These are phyloP conservation scores for Brachystomella parvula DNA, from an alignment of 1,140 invertebrate genomes.

Conservation along the genomic window DNA sequence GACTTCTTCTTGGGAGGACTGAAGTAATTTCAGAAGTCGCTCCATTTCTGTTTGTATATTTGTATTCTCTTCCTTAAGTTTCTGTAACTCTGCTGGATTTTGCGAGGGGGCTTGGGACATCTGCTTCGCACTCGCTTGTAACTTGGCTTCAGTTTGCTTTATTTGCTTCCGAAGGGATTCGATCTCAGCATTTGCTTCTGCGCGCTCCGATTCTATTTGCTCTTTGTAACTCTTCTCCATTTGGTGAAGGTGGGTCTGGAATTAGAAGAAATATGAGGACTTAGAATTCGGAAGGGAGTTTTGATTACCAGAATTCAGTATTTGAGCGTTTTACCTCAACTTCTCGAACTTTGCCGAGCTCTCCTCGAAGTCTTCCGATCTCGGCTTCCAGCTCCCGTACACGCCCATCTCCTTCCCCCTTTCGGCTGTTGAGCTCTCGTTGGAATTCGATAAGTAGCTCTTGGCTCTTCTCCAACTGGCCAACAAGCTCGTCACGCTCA, in stretches of 20 bases:
- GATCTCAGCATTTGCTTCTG: slow-evolving; percentile 33
- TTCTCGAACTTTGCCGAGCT: background rate
- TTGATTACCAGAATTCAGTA: background rate
- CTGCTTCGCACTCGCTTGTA: slow-evolving; percentile 2
- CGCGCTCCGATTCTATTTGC: slow-evolving; percentile 8
- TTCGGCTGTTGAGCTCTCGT: slow-evolving; percentile 55
- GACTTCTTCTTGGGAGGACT: slow-evolving; percentile 93
- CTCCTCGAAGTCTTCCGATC: slow-evolving; percentile 14
- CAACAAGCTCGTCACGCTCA: slow-evolving; percentile 76
- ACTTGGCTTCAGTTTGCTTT: slow-evolving; percentile 18
- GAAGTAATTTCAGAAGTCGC: slow-evolving; percentile 77
- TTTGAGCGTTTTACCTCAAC: slow-evolving; percentile 20
- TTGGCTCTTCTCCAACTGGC: slow-evolving; percentile 82
- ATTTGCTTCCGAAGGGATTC: slow-evolving; percentile 34
- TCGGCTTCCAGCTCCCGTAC: slow-evolving; percentile 13
- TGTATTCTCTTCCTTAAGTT: slow-evolving; percentile 17
- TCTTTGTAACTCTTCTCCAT: slow-evolving; percentile 7
- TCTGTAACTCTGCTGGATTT: background rate
- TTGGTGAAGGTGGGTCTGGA: slow-evolving; percentile 4
- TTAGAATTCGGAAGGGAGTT: no score
- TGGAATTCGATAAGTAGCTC: slow-evolving; percentile 89
- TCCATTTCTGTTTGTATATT: slow-evolving; percentile 79
- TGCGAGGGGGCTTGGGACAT: background rate
- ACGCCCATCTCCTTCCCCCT: background rate
- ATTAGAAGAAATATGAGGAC: background rate